phyloP scores from a whole-genome alignment of 2,113 vertebrate genomes.

The Phrynosoma platyrhinos region DNA sequence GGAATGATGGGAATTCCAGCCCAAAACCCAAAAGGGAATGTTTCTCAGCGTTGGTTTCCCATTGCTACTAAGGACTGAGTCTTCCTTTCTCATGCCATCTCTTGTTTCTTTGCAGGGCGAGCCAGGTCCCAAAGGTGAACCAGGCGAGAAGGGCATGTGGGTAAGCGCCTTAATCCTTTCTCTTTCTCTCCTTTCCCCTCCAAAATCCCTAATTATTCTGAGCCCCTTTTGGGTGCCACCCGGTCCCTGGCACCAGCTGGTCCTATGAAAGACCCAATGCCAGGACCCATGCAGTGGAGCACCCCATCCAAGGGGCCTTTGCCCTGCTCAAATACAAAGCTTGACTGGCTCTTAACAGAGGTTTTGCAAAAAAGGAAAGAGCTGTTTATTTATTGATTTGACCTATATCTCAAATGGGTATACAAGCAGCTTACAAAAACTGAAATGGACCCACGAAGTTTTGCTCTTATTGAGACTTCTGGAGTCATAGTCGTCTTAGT shows the following conservation, averaged over 20 bases:
- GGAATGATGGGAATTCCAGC: no score
- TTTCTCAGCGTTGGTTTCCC: no score
- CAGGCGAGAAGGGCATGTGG: slow-evolving; percentile 91
- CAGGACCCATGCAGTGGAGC: neutral
- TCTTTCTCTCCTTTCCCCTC: neutral
- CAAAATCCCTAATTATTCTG: neutral
- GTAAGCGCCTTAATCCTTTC: slow-evolving; percentile 78
- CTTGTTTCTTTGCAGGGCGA: slow-evolving; percentile 81
- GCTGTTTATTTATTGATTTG: no score
- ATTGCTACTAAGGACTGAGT: no score
- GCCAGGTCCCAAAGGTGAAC: slow-evolving; percentile 88
- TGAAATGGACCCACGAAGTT: no score
- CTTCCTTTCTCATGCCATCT: slow-evolving; percentile 23
- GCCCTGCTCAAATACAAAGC: neutral
- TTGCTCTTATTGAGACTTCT: no score
- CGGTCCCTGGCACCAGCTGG: neutral
- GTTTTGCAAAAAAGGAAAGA: neutral
- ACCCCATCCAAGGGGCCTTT: neutral
- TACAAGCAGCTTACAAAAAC: no score
- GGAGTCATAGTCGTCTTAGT: no score
- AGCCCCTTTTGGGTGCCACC: neutral
- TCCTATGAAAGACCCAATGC: neutral
- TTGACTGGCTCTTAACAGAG: neutral
- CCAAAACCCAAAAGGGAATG: no score
- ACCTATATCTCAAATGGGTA: no score